These are phyloP conservation scores for Mesochorus sp. DNA, from an alignment of 2,888 invertebrate genomes.

Conservation along the genomic window DNA sequence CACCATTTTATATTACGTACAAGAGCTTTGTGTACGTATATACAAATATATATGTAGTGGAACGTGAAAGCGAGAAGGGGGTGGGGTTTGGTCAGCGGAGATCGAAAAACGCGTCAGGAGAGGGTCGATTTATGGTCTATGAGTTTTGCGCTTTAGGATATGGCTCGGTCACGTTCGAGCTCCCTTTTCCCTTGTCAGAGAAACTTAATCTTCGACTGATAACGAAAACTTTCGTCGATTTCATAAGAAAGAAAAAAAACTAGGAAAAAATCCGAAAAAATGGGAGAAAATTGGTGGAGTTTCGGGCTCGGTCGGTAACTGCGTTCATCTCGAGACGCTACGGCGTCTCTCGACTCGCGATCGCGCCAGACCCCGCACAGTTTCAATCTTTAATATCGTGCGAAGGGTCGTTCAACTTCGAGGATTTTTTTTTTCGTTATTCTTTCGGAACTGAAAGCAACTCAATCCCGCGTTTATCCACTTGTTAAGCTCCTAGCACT, in stretches of 20 bases:
- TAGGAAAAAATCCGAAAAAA: too few relatives aligned
- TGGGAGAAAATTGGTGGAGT: too few relatives aligned
- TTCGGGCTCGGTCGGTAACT: too few relatives aligned
- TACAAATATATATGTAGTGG: too few relatives aligned
- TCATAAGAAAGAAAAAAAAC: too few relatives aligned
- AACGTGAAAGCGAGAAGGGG: background rate
- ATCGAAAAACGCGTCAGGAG: slow-evolving; percentile 25
- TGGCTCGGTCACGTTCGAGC: background rate
- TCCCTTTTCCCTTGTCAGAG: background rate
- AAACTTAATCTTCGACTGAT: too few relatives aligned
- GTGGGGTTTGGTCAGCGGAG: background rate
- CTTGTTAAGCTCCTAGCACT: slow-evolving; percentile 54
- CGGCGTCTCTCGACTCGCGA: too few relatives aligned
- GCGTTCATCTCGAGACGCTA: too few relatives aligned
- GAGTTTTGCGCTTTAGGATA: slow-evolving; percentile 31
- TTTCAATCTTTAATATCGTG: background rate
- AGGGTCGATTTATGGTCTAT: slow-evolving; percentile 37
- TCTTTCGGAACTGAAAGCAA: slow-evolving; percentile 37
- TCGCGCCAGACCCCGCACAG: too few relatives aligned
- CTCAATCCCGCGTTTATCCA: slow-evolving; percentile 50
- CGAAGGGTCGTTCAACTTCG: too few relatives aligned
- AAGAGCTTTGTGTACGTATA: background rate
- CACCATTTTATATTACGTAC: background rate
- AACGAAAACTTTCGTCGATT: too few relatives aligned
- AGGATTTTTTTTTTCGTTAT: slow-evolving; percentile 21